A percentile compares a stretch with the other conserved stretches of the same genome.
Evolutionary conservation across 2,888 invertebrate genomes (phyloP).

Genomic region (Caenorhabditis zanzibari): DNA sequence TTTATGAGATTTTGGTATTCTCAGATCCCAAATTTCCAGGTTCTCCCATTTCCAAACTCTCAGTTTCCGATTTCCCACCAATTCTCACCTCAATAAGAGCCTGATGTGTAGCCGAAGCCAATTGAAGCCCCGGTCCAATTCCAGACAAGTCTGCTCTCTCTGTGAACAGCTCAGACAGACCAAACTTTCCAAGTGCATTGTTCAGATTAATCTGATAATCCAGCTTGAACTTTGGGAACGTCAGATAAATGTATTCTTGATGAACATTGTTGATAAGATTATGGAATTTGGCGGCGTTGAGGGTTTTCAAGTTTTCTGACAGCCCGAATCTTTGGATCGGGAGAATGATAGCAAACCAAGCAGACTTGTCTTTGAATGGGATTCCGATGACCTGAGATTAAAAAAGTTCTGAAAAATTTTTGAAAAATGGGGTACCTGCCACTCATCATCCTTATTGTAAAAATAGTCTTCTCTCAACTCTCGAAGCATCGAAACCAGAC

Average conservation of each 20-base stretch:
- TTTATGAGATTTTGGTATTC: background rate
- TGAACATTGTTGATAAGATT: constrained; percentile 43
- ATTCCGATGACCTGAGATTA: constrained; percentile 53
- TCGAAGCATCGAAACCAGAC: constrained; percentile 24
- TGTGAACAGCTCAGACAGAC: constrained; percentile 57
- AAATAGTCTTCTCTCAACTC: constrained; percentile 26
- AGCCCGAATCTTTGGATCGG: constrained; percentile 32
- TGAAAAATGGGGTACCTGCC: constrained; percentile 7
- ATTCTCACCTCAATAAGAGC: constrained; percentile 77
- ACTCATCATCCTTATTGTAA: constrained; percentile 53
- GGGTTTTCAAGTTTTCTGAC: constrained; percentile 15
- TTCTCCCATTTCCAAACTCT: background rate
- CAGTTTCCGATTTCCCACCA: background rate
- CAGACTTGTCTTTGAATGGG: constrained; percentile 59
- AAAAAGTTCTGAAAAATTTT: background rate
- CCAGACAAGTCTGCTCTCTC: constrained; percentile 62
- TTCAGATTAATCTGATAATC: constrained; percentile 60
- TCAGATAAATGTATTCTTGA: constrained; percentile 28
- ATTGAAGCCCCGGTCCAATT: constrained; percentile 64
- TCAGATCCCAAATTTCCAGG: background rate
- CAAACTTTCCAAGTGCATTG: constrained; percentile 44
- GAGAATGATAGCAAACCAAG: constrained; percentile 52
- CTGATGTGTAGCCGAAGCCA: constrained; percentile 77
- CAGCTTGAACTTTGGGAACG: constrained; percentile 67
- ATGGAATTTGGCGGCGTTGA: constrained; percentile 47